Base-by-base conservation (phyloP, 2,113 vertebrate genomes). In the Proterorhinus semilunaris region DNA sequence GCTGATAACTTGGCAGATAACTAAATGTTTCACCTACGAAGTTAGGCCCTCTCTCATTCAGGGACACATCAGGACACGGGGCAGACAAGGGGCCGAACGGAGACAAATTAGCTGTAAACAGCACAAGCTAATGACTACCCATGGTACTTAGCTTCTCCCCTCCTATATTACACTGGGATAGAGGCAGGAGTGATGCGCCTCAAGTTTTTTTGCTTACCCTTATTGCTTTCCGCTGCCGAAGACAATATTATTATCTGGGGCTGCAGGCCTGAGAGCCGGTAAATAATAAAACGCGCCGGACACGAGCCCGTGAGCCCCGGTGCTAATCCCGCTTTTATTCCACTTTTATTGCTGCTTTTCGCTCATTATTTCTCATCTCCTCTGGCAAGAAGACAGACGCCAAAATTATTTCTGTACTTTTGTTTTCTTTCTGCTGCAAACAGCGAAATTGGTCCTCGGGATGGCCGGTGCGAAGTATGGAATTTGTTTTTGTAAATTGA, bases 261-360 rank as follows among this genome's bases (percentile, higher is more conserved):
- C 91, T 92, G 81, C 91, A 90, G 92, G 90, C 92, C 83, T 86
- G 81, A 76, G 76, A 90, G 90, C 90, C 90, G 79, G 88, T 92
- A 92, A 92, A 93, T 93, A 92, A 93, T 92, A 92, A 92, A 93
- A 72, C 88, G 78, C 58, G 86, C 88, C 74, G 89, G 90, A 91
- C 90, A 91, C 86, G 81, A 82, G 86, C 85, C 88, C 88, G 80
- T 88, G 81, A 89, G 90, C 86, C 90, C 81, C 75, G 71, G 66
- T 3, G 83, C 87, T 92, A 92, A 92, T 92, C 91, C 89, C 80
- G 82, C 87, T 91, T 89, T 92, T 93, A 92, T 93, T 93, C 90
- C 78, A 87, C 81, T 88, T 92, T 93, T 92, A 92, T 93, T 93
- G 91, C 89, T 88, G 85, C 88, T 83, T 83, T 89, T 88, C 89